Base-by-base conservation (phyloP, 2,797 vertebrate genomes). In the Macropodus opercularis region DNA sequence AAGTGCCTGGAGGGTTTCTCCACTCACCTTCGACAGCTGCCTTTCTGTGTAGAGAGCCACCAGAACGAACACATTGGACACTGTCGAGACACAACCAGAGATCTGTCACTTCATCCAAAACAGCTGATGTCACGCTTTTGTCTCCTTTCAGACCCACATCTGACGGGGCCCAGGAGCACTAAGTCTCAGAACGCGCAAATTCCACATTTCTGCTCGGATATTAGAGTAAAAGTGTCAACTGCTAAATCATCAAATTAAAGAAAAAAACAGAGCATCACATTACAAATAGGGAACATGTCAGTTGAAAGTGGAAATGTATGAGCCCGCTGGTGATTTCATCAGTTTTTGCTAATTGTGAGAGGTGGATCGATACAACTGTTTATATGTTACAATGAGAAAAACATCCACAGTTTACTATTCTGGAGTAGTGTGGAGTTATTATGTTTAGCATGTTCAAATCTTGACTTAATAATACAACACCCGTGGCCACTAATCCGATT, bases 21-120 rank as follows among this genome's bases (percentile, higher is more conserved):
- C 54, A 79, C 91, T 92, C 80, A 94, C 93, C 84, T 84, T 89
- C 0, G 90, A 92, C 49, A 94, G 85, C 79, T 89, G 87, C 58
- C 92, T 89, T 47, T 94, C 93, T 1, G 88, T 92, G 75, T 93
- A 92, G 59, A 94, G 84, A 24, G 91, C 86, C 75, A 89, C 83
- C 57, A 94, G 10, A 32, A 93, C 75, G 75, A 93, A 93, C 29
- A 90, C 59, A 53, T 91, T 92, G 49, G 88, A 92, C 60, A 81
- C 93, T 94, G 89, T 64, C n/a, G 79, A 50, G 72, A 77, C 43
- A 82, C 55, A 82, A 61, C 0, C 3, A 69, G 9, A 80, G 19
- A 65, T 26, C 26, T 2, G 15, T 78, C 42, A 75, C 60, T 41
- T 55, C 5, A 9, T 48, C 31, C 36, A 2, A 42, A 63, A 60